Conservation (phyloP, 2,113 vertebrate genomes). For the Malurus cyaneus region DNA sequence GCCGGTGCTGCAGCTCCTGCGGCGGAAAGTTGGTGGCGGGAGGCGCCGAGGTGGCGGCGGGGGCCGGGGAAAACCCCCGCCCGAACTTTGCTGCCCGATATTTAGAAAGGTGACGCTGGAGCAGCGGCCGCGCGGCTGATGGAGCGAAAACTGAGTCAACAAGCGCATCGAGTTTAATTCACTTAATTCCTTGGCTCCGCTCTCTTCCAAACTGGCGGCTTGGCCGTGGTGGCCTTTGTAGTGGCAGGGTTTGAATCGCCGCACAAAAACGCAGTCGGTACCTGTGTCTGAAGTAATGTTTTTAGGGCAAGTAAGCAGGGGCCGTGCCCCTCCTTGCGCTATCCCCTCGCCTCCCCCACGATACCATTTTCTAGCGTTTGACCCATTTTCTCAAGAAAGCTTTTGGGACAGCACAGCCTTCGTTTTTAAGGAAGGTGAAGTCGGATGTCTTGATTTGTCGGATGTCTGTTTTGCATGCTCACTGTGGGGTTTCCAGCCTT, state of each 20-base stretch:
- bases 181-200: conserved; percentile 33
- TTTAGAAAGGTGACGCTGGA: background rate
- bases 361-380: background rate
- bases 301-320: background rate
- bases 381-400: conserved; percentile 11
- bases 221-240: background rate
- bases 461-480: background rate
- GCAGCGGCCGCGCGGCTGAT: background rate
- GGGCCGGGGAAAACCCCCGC: background rate
- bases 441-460: background rate
- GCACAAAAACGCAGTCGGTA: background rate
- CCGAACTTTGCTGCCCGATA: background rate
- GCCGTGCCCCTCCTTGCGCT: no score
- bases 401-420: background rate
- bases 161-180: conserved; percentile 45
- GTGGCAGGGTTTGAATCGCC: background rate
- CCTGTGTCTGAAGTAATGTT: background rate
- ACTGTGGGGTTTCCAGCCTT: background rate
- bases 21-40: conserved; percentile 7
- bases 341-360: background rate
- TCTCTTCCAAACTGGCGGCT: conserved; percentile 1
- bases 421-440: background rate
- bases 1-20: background rate
- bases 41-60: background rate
- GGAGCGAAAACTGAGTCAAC: conserved; percentile 21